phyloP scores from a whole-genome alignment of 1,140 invertebrate species.

The Scaptomyza graminum region DNA sequence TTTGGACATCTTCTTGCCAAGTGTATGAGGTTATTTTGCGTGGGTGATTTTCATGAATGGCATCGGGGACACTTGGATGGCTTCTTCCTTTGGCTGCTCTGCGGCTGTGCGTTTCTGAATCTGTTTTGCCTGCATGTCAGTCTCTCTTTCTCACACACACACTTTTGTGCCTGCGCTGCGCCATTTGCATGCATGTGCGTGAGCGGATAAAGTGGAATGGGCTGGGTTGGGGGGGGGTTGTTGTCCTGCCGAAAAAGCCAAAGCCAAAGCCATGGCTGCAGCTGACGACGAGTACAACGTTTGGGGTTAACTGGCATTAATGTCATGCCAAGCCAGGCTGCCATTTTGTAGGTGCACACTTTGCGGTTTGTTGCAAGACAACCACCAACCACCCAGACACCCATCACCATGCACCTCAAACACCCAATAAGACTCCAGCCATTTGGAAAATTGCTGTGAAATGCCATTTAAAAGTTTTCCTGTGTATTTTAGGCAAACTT shows the following conservation, averaged over 20 bases:
- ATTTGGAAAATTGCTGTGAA: constrained; percentile 65
- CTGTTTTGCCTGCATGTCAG: constrained; percentile 66
- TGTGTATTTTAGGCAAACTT: constrained; percentile 32
- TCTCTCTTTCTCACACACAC: constrained; percentile 16
- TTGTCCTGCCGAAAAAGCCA: constrained; percentile 50
- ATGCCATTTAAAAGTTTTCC: constrained; percentile 45
- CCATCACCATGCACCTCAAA: too few species aligned
- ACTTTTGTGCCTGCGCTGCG: constrained; percentile 4
- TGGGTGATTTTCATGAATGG: constrained; percentile 10
- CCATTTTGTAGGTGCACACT: constrained; percentile 59
- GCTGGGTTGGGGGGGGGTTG: too few species aligned
- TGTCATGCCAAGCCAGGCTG: constrained; percentile 65
- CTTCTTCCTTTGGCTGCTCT: constrained; percentile 63
- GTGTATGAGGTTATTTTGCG: constrained; percentile 26
- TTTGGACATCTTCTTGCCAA: constrained; percentile 4
- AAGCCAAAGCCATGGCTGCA: constrained; percentile 62
- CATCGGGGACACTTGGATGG: constrained; percentile 28
- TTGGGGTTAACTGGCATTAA: constrained; percentile 79
- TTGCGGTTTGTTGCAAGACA: constrained; percentile 52
- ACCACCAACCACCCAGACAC: too few species aligned
- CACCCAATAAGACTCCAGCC: background rate
- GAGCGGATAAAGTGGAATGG: constrained; percentile 13
- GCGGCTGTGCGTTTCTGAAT: constrained; percentile 75
- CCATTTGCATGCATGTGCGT: constrained; percentile 77
- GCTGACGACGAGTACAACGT: constrained; percentile 61